Conservation (phyloP, 2,797 vertebrate species). For the Enteromius viviparus region DNA sequence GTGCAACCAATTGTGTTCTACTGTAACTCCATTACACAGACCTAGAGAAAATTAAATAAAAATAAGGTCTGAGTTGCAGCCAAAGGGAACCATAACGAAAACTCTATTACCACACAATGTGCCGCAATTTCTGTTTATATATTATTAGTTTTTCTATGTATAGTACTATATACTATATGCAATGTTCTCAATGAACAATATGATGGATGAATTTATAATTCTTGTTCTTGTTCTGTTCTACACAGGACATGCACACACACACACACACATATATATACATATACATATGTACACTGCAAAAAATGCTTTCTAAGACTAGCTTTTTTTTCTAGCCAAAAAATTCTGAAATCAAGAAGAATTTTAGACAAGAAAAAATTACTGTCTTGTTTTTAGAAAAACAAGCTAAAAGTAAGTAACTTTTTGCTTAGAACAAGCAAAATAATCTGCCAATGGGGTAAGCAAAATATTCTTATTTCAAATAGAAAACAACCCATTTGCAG, state of each 20-base stretch:
- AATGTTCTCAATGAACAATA: neutral
- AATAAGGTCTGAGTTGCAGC: neutral
- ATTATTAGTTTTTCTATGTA: neutral
- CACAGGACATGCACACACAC: neutral
- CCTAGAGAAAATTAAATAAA: constrained; percentile 15
- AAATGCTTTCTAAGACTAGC: too few species aligned
- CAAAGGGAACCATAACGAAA: neutral
- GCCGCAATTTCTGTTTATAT: neutral
- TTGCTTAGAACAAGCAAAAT: too few species aligned
- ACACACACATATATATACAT: too few species aligned
- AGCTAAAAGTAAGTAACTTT: too few species aligned
- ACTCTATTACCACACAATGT: neutral
- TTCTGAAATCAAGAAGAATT: too few species aligned
- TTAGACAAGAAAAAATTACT: too few species aligned
- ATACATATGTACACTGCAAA: too few species aligned
- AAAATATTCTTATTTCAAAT: too few species aligned
- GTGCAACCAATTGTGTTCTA: constrained; percentile 1
- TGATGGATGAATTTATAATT: neutral
- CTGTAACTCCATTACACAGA: neutral
- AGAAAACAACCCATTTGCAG: too few species aligned
- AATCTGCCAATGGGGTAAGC: too few species aligned
- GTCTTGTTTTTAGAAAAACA: too few species aligned
- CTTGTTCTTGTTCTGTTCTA: neutral
- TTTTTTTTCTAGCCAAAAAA: too few species aligned
- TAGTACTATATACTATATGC: neutral